Percentiles rank a stretch among this genome's conserved stretches.
These are phyloP conservation scores for Chorisops tibialis DNA, from an alignment of 2,888 invertebrate species.

Conservation along the genomic window DNA sequence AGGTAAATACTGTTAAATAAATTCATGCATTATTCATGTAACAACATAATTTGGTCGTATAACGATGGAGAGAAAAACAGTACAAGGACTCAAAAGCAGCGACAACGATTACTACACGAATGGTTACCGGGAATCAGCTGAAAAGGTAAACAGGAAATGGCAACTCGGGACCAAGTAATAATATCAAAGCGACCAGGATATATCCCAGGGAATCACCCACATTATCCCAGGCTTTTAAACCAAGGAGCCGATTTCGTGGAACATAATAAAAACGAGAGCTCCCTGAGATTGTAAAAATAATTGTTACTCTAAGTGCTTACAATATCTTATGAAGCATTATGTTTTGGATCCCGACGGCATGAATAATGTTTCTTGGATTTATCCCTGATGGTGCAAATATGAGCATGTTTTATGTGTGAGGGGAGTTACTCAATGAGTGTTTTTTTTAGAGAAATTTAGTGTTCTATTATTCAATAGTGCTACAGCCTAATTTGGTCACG, in stretches of 20 bases:
- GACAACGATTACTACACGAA: not conserved
- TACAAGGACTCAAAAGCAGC: not conserved
- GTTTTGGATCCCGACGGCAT: not conserved
- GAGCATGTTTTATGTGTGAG: no score
- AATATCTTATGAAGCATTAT: constrained; percentile 20
- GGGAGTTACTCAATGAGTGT: no score
- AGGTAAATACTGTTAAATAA: constrained; percentile 16
- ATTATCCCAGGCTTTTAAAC: not conserved
- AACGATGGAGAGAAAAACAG: not conserved
- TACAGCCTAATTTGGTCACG: no score
- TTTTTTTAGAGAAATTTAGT: no score
- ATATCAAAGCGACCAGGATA: constrained; percentile 4
- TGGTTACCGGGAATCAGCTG: no score
- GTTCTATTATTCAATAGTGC: no score
- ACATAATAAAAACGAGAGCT: constrained; percentile 8
- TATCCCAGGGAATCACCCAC: not conserved
- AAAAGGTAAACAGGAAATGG: not conserved
- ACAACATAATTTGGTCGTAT: constrained; percentile 20
- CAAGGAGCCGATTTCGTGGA: no score
- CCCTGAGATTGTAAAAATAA: constrained; percentile 28
- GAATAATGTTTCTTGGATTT: constrained; percentile 15
- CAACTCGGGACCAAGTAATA: constrained; percentile 9
- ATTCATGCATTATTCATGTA: constrained; percentile 27
- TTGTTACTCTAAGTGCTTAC: constrained; percentile 28
- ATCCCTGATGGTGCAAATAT: not conserved